phyloP scores from a whole-genome alignment of 2,797 vertebrate species.

The Poecilia wingei region DNA sequence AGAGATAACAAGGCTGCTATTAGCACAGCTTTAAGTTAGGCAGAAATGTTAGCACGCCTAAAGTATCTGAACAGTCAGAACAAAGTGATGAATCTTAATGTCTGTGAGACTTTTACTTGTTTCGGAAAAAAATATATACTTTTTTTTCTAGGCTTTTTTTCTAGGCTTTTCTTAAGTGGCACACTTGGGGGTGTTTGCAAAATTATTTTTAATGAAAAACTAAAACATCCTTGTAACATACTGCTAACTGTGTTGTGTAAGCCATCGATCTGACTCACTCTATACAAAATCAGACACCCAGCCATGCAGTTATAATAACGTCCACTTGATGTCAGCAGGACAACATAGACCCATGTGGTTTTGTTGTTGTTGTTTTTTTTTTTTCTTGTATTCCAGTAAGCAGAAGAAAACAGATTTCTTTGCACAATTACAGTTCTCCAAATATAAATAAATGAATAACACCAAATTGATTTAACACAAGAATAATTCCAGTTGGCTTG shows the following conservation, averaged over 20 bases:
- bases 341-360: conserved; percentile 38
- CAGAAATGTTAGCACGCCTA: neutral
- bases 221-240: neutral
- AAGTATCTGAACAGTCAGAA: conserved; percentile 1
- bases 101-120: neutral
- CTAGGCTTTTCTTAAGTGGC: neutral
- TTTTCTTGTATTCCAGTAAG: conserved; percentile 21
- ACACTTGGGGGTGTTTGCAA: neutral
- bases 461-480: neutral
- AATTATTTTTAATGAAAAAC: neutral
- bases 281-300: neutral
- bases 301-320: conserved; percentile 51
- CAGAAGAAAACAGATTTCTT: conserved; percentile 26
- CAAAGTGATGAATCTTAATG: neutral
- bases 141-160: neutral
- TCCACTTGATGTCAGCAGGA: conserved; percentile 75
- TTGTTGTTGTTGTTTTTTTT: neutral
- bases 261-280: neutral
- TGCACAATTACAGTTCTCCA: conserved; percentile 2
- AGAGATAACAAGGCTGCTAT: conserved; percentile 51
- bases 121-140: neutral
- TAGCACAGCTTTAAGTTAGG: conserved; percentile 22
- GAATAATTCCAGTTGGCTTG: neutral
- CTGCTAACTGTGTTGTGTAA: neutral
- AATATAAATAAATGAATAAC: conserved; percentile 3